Conservation (phyloP, 1,140 invertebrate genomes). For the Procambarus clarkii region DNA sequence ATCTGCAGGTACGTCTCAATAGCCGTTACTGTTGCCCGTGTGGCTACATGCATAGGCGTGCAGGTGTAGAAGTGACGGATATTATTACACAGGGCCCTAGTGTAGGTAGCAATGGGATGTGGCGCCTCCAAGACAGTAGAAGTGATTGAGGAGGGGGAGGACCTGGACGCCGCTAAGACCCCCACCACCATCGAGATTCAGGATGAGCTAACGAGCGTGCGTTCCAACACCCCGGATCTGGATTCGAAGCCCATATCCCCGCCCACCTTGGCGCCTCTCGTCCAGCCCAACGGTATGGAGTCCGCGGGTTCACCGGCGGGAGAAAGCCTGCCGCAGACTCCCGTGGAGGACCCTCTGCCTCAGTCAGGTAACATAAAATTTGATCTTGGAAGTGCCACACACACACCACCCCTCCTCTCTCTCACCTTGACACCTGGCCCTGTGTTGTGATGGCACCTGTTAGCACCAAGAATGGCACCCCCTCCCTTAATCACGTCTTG, state of each 20-base stretch:
- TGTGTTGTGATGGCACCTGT: slow-evolving; percentile 4
- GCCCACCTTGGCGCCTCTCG: background rate
- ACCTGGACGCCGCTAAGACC: background rate
- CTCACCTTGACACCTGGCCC: background rate
- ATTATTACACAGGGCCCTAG: slow-evolving; percentile 42
- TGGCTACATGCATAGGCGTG: background rate
- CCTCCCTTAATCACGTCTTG: background rate
- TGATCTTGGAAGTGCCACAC: background rate
- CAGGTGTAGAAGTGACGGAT: slow-evolving; percentile 10
- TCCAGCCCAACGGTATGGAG: slow-evolving; percentile 33
- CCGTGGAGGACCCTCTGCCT: background rate
- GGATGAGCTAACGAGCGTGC: slow-evolving; percentile 41
- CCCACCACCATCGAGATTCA: background rate
- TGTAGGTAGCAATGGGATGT: slow-evolving; percentile 54
- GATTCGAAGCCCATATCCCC: slow-evolving; percentile 28
- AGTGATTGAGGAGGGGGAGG: slow-evolving; percentile 32
- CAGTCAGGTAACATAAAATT: slow-evolving; percentile 32
- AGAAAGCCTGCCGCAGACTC: slow-evolving; percentile 22
- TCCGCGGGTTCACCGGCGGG: background rate
- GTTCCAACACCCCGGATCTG: slow-evolving; percentile 42
- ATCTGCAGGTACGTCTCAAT: too few species aligned
- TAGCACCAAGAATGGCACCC: background rate
- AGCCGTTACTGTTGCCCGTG: too few species aligned
- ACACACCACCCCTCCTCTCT: background rate
- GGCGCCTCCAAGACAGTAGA: slow-evolving; percentile 28